Conservation (phyloP, 1,140 invertebrate species). For the Lepidurus couesii region DNA sequence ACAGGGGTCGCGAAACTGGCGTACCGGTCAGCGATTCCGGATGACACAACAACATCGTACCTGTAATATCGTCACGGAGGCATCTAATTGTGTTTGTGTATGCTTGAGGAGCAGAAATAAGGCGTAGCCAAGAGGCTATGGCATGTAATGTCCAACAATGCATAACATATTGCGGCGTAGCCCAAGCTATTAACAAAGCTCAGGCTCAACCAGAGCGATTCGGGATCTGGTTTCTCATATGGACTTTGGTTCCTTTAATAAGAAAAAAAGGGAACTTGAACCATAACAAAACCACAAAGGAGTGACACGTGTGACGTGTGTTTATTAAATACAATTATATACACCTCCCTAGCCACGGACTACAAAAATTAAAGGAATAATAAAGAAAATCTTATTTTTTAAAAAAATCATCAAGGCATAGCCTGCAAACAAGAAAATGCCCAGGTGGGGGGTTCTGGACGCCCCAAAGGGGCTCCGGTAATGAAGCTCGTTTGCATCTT, state of each 20-base stretch:
- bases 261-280: not conserved
- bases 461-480: not conserved
- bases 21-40: not conserved
- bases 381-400: no score
- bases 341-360: not conserved
- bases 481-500: constrained; percentile 19
- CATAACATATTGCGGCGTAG: not conserved
- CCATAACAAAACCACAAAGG: not conserved
- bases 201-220: no score
- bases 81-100: not conserved
- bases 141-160: constrained; percentile 22
- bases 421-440: not conserved
- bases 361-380: not conserved
- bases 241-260: not conserved
- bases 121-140: constrained; percentile 4
- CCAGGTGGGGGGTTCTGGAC: not conserved
- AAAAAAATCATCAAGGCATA: not conserved
- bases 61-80: not conserved
- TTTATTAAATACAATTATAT: not conserved
- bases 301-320: not conserved
- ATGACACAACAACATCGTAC: not conserved
- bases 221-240: not conserved
- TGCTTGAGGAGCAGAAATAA: not conserved
- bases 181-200: not conserved
- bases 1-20: not conserved